Conservation (phyloP, 2,113 vertebrate genomes). For the Campylomormyrus numenius region DNA sequence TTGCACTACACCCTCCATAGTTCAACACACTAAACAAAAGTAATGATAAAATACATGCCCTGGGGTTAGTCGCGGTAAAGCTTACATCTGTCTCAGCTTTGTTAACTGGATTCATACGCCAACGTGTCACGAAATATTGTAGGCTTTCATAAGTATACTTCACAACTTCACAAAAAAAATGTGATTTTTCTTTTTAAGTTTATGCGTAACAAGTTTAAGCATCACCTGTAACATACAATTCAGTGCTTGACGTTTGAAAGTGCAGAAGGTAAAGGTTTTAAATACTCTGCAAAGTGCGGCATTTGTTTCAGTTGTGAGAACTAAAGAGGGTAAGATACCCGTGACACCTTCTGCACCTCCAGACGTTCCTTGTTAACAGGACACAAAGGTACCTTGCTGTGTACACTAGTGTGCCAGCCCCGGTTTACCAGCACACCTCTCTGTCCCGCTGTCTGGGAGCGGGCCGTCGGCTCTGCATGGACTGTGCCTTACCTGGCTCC, state of each 20-base stretch:
- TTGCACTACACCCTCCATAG: not conserved
- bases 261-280: not conserved
- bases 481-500: constrained; percentile 46
- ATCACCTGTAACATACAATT: not conserved
- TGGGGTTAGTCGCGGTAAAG: not conserved
- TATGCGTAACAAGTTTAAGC: not conserved
- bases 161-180: not conserved
- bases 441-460: not conserved
- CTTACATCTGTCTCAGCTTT: not conserved
- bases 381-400: not conserved
- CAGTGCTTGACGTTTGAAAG: not conserved
- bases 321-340: not conserved
- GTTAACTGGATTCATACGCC: not conserved
- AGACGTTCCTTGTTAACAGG: not conserved
- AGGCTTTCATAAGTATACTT: not conserved
- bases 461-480: not conserved
- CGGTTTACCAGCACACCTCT: not conserved
- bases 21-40: not conserved
- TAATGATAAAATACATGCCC: not conserved
- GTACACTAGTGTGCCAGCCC: not conserved
- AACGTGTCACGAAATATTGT: not conserved
- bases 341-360: not conserved
- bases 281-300: not conserved
- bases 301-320: not conserved
- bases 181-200: not conserved